These are phyloP conservation scores for Paragorgia papillata DNA, from an alignment of 92 coral and sea anemone species.

Conservation along the genomic window DNA sequence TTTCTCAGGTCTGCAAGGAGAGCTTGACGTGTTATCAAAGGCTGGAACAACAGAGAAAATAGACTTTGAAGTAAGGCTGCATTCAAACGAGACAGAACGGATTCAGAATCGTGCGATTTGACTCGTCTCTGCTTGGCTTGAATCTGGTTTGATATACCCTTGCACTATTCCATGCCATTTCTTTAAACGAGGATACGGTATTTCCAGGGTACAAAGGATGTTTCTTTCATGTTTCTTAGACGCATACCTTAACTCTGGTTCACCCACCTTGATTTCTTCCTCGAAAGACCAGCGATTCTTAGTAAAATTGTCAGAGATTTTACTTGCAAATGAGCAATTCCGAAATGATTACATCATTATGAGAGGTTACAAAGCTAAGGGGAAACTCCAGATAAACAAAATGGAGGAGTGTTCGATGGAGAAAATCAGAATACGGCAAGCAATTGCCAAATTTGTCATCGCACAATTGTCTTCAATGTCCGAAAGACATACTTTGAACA, in stretches of 20 bases:
- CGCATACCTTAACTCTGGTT: slow-evolving; percentile 38
- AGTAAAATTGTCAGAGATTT: slow-evolving; percentile 17
- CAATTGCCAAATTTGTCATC: background rate
- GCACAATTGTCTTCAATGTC: slow-evolving; percentile 12
- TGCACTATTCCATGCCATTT: slow-evolving; percentile 21
- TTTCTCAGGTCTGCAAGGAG: no score
- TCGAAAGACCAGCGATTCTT: slow-evolving; percentile 15
- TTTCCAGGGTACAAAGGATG: slow-evolving; percentile 32
- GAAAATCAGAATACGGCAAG: background rate
- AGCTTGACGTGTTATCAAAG: no score
- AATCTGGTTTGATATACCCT: background rate
- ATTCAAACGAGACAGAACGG: no score
- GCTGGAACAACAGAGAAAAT: no score
- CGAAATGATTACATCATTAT: no score
- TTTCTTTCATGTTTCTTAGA: slow-evolving; percentile 34
- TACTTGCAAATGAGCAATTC: slow-evolving; percentile 29
- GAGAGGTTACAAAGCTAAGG: no score
- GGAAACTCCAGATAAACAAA: no score
- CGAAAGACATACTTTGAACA: slow-evolving; percentile 2
- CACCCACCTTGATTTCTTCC: slow-evolving; percentile 20
- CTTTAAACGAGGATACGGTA: slow-evolving; percentile 37
- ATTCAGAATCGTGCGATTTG: no score
- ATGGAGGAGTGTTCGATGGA: slow-evolving; percentile 9
- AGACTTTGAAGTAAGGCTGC: no score
- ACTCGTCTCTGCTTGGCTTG: no score